Conservation (phyloP, 2,888 invertebrate species). For the Ichneumon xanthorius region DNA sequence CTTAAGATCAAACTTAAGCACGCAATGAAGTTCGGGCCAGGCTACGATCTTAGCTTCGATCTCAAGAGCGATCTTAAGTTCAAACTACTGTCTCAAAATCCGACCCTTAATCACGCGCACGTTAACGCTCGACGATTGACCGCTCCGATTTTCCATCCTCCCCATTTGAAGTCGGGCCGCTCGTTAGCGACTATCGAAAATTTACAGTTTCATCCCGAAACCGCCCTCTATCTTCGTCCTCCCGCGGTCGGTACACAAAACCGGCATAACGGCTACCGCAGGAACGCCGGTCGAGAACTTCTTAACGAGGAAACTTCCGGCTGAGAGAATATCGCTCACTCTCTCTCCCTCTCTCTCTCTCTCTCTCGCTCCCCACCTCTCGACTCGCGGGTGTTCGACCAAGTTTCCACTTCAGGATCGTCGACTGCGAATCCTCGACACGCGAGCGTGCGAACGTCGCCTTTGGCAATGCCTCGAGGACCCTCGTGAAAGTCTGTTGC, state of each 20-base stretch:
- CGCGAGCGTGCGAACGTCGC: slow-evolving; percentile 26
- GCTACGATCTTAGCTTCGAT: too few relatives aligned
- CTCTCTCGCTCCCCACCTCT: too few relatives aligned
- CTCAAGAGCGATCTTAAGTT: too few relatives aligned
- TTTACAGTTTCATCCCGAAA: slow-evolving; percentile 13
- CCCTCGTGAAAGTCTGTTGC: slow-evolving; percentile 7
- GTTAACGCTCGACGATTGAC: neutral
- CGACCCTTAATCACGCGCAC: too few relatives aligned
- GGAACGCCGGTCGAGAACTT: slow-evolving; percentile 69
- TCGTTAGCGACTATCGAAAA: slow-evolving; percentile 29
- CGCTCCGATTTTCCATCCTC: neutral
- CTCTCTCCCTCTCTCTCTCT: neutral
- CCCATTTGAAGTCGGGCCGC: neutral
- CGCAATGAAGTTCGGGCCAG: too few relatives aligned
- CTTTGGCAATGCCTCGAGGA: slow-evolving; percentile 7
- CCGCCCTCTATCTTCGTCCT: slow-evolving; percentile 5
- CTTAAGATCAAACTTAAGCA: too few relatives aligned
- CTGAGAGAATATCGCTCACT: slow-evolving; percentile 37
- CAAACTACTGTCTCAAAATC: too few relatives aligned
- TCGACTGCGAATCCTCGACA: slow-evolving; percentile 29
- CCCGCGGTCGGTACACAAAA: slow-evolving; percentile 18
- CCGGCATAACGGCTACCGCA: slow-evolving; percentile 54
- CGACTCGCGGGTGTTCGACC: slow-evolving; percentile 11
- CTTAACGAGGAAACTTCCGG: slow-evolving; percentile 75
- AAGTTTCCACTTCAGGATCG: slow-evolving; percentile 45